Base-by-base conservation (phyloP, 2,113 vertebrate genomes). In the Globicephala melas region DNA sequence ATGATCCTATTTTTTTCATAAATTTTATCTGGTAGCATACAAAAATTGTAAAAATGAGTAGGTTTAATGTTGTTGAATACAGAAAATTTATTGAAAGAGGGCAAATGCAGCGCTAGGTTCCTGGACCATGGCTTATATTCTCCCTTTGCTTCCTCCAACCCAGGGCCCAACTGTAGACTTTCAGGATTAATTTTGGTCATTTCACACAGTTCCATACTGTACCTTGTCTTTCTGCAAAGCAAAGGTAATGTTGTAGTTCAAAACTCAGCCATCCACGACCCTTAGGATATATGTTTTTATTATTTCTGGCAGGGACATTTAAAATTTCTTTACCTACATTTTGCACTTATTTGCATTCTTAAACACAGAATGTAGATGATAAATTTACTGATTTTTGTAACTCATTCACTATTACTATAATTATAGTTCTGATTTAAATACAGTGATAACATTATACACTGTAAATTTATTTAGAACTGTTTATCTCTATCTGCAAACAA, bases 171-270 rank as follows among this genome's bases (percentile, higher is more conserved):
- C 26, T 36, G 26, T 41, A 82, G 90, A 83, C 3, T n/a, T 36
- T 79, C 53, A 77, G 20, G 20, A 90, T 95, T 94, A 93, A 86
- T 95, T 90, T 74, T 92, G 82, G 41, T 62, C 17, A 86, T 96
- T 95, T 74, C 11, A 77, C 11, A 2, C 12, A 92, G 12, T 94
- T 88, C 26, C 8, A 21, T 62, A 55, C 36, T 85, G 3, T 47
- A 67, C 21, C 3, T 77, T 96, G 53, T 95, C 47, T 89, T 96
- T 94, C 93, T 96, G 84, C 63, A 97, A 92, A 89, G 68, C 20
- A 12, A 91, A 96, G 80, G 91, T 96, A 94, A 96, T 94, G 62
- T 33, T 92, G 28, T 92, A 86, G 25, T 89, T 91, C 47, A 93
- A 73, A 95, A 91, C 38, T 82, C 5, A 2, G 33, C 38, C 25